These are phyloP conservation scores for Altica lythri DNA, from an alignment of 2,888 invertebrate genomes.

Conservation along the genomic window DNA sequence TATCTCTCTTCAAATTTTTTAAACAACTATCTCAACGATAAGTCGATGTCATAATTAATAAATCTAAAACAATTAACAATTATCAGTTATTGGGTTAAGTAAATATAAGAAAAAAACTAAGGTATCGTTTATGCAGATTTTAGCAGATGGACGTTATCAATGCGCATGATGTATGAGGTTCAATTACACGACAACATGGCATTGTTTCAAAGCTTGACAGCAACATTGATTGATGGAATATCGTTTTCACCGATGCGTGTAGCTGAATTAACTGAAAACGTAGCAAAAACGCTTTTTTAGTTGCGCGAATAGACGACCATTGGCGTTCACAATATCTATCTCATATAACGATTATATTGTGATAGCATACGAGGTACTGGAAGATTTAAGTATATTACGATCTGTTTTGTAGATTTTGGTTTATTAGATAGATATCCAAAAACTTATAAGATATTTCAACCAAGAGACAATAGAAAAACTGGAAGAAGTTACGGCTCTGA, in stretches of 20 bases:
- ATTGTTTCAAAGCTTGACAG: slow-evolving; percentile 57
- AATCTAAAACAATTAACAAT: too few species aligned
- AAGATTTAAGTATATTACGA: not conserved
- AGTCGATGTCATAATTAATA: too few species aligned
- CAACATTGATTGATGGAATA: slow-evolving; percentile 57
- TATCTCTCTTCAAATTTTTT: too few species aligned
- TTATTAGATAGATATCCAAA: too few species aligned
- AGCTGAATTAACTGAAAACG: slow-evolving; percentile 46
- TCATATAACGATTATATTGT: too few species aligned
- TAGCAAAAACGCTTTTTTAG: slow-evolving; percentile 45
- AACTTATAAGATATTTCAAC: too few species aligned
- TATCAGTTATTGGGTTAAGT: too few species aligned
- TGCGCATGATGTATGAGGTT: slow-evolving; percentile 55
- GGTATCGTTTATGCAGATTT: slow-evolving; percentile 44
- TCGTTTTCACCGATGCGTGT: slow-evolving; percentile 49
- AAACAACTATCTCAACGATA: too few species aligned
- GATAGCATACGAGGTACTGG: not conserved
- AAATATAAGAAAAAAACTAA: slow-evolving; percentile 1
- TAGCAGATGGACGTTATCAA: slow-evolving; percentile 49
- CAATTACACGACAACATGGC: slow-evolving; percentile 58
- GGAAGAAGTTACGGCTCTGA: too few species aligned
- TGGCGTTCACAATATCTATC: slow-evolving; percentile 2
- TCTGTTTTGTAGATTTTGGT: too few species aligned
- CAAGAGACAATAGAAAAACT: too few species aligned
- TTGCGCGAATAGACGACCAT: slow-evolving; percentile 26